Conservation (phyloP, 2,888 invertebrate genomes). For the Brachylomia viminalis region DNA sequence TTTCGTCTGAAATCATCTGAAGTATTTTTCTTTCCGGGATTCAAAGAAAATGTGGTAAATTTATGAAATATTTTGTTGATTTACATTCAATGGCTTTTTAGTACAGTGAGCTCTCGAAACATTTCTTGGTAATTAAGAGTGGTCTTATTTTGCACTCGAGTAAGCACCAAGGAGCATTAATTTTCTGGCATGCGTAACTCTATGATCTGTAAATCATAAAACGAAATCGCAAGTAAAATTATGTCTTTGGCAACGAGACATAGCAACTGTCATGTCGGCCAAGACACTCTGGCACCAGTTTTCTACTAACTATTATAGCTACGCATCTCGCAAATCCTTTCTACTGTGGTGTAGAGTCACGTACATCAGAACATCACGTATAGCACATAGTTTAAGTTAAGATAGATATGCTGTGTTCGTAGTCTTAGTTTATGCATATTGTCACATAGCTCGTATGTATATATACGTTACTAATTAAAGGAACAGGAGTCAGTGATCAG, state of each 20-base stretch:
- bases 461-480: too few species aligned
- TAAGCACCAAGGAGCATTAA: not conserved
- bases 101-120: not conserved
- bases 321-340: not conserved
- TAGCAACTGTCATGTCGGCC: not conserved
- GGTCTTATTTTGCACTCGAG: not conserved
- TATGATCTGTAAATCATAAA: constrained; percentile 26
- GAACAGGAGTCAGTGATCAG: too few species aligned
- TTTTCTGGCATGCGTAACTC: constrained; percentile 8
- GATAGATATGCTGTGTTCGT: too few species aligned
- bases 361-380: too few species aligned
- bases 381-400: too few species aligned
- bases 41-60: constrained; percentile 32
- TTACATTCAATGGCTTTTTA: constrained; percentile 6
- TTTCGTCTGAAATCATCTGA: constrained; percentile 24
- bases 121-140: constrained; percentile 8
- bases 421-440: too few species aligned
- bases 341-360: too few species aligned
- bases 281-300: constrained; percentile 49
- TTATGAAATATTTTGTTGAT: constrained; percentile 38
- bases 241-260: constrained; percentile 22
- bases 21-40: constrained; percentile 29
- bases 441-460: too few species aligned
- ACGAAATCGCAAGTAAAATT: not conserved
- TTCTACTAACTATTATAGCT: not conserved